Evolutionary conservation across 2,888 invertebrate genomes (phyloP).

Genomic region (Melikaiella ostensackeni): DNA sequence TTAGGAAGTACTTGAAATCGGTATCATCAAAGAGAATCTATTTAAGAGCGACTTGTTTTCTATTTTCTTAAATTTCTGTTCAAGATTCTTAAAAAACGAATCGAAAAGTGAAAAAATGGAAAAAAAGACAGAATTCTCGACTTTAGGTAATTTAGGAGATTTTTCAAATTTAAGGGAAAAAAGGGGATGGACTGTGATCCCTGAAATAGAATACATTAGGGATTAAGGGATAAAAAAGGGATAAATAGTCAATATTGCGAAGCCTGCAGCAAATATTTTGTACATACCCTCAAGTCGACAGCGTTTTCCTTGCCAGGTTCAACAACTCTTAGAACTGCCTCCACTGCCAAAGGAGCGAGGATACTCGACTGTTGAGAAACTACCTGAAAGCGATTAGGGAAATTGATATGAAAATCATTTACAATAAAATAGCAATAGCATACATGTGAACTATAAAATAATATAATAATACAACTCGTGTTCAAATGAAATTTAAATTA

Average conservation of each 20-base stretch:
- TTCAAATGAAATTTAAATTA: constrained; percentile 59
- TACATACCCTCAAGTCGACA: constrained; percentile 88
- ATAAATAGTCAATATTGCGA: too few species aligned
- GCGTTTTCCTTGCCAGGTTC: constrained; percentile 85
- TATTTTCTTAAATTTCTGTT: too few species aligned
- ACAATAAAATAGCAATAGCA: background rate
- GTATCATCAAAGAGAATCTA: background rate
- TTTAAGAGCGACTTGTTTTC: background rate
- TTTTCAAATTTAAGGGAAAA: too few species aligned
- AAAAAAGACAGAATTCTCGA: too few species aligned
- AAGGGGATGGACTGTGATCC: background rate
- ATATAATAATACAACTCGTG: background rate
- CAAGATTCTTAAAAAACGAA: too few species aligned
- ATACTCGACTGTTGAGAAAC: constrained; percentile 98
- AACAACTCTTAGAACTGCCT: constrained; percentile 94
- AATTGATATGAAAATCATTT: constrained; percentile 15
- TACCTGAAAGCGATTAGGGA: constrained; percentile 79
- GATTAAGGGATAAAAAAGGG: too few species aligned
- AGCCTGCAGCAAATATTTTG: constrained; percentile 1
- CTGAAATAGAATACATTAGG: too few species aligned
- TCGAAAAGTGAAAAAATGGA: too few species aligned
- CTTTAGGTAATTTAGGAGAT: too few species aligned
- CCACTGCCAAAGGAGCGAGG: constrained; percentile 97
- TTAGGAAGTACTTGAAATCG: too few species aligned
- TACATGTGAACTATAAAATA: too few species aligned